phyloP scores from a whole-genome alignment of 2,797 vertebrate genomes.

The Balearica regulorum region DNA sequence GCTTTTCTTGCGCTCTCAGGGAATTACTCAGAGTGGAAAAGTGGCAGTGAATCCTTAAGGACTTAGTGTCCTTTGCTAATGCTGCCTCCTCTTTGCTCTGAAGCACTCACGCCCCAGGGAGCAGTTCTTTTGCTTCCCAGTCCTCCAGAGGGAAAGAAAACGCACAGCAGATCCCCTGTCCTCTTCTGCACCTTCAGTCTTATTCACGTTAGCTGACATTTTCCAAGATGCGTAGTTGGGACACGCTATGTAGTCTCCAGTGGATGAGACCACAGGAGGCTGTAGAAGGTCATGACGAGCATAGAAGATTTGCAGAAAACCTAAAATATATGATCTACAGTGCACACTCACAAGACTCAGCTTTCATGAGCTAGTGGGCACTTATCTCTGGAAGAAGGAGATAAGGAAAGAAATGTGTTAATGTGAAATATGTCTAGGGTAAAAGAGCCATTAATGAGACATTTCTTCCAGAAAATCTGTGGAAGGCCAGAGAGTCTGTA shows the following conservation, averaged over 20 bases:
- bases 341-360: background rate
- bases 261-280: background rate
- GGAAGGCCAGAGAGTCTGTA: background rate
- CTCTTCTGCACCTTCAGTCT: background rate
- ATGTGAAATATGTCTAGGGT: background rate
- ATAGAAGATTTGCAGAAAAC: background rate
- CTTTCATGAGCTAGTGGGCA: background rate
- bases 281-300: background rate
- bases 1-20: background rate
- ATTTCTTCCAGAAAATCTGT: background rate
- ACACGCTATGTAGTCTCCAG: background rate
- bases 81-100: background rate
- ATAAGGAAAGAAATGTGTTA: background rate
- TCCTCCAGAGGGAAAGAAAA: background rate
- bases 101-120: background rate
- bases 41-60: background rate
- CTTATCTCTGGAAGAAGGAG: background rate
- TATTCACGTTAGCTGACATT: background rate
- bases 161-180: background rate
- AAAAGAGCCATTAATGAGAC: background rate
- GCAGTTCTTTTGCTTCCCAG: background rate
- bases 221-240: background rate
- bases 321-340: background rate
- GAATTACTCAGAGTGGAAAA: background rate
- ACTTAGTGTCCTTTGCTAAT: background rate